phyloP scores from a whole-genome alignment of 2,797 vertebrate genomes.

The Naso thynnoides region DNA sequence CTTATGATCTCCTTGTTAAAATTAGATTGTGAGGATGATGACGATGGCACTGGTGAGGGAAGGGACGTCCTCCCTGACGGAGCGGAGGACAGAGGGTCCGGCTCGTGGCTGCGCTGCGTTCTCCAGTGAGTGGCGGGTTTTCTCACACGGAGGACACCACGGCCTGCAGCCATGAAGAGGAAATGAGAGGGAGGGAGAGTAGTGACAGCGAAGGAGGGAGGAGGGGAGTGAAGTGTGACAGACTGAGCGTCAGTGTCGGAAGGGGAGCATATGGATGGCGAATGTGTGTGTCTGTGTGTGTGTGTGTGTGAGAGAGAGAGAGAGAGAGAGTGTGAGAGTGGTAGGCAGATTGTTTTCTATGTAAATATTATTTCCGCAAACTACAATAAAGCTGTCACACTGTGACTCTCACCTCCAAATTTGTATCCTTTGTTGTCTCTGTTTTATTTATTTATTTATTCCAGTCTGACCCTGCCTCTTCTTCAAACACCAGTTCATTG shows the following conservation, averaged over 20 bases:
- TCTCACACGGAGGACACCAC: constrained; percentile 68
- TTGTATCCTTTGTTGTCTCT: constrained; percentile 57
- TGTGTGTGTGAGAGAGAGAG: constrained; percentile 45
- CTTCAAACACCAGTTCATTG: constrained; percentile 65
- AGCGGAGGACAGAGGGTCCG: constrained; percentile 52
- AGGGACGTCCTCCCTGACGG: constrained; percentile 43
- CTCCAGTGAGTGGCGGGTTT: constrained; percentile 81
- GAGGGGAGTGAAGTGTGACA: constrained; percentile 72
- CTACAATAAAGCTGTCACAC: constrained; percentile 81
- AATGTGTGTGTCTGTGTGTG: constrained; percentile 52
- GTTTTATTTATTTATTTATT: constrained; percentile 25
- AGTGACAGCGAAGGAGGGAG: constrained; percentile 46
- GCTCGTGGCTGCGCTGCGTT: constrained; percentile 81
- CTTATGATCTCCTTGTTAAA: constrained; percentile 38
- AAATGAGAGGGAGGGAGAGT: constrained; percentile 57
- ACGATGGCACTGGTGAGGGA: constrained; percentile 16
- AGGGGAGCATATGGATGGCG: constrained; percentile 64
- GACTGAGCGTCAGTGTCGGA: constrained; percentile 58
- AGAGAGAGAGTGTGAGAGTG: constrained; percentile 52
- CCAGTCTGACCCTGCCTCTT: constrained; percentile 43
- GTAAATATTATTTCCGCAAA: constrained; percentile 78
- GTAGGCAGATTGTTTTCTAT: constrained; percentile 77
- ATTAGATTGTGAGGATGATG: constrained; percentile 64
- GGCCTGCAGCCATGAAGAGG: constrained; percentile 69
- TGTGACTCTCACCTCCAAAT: constrained; percentile 69